phyloP scores from a whole-genome alignment of 2,113 vertebrate species.

The Monarcha castaneiventris region DNA sequence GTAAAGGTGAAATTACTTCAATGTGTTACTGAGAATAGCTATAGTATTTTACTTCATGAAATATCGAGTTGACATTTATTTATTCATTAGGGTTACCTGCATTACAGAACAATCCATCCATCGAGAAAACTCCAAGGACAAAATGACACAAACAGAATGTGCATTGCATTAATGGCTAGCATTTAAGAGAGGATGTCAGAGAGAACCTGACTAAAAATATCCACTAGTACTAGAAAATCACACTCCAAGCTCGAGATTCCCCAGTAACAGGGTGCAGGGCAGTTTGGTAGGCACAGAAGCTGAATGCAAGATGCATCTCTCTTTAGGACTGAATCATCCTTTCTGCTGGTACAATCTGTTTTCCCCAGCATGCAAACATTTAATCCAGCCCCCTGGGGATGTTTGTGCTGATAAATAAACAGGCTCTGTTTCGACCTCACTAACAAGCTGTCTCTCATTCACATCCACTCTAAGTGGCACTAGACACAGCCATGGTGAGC shows the following conservation, averaged over 20 bases:
- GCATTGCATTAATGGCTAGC: not conserved
- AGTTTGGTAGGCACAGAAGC: not conserved
- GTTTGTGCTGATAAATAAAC: not conserved
- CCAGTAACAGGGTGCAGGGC: not conserved
- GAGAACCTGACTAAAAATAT: slow-evolving; percentile 23
- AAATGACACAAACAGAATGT: slow-evolving; percentile 8
- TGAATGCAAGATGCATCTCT: not conserved
- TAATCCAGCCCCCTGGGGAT: not conserved
- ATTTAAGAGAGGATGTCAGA: not conserved
- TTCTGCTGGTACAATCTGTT: slow-evolving; percentile 30
- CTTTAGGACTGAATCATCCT: slow-evolving; percentile 26
- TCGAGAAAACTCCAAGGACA: not conserved
- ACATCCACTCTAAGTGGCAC: not conserved
- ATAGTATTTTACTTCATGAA: slow-evolving; percentile 19
- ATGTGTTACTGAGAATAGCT: not conserved
- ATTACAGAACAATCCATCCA: slow-evolving; percentile 12
- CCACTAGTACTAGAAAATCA: not conserved
- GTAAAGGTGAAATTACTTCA: slow-evolving; percentile 21
- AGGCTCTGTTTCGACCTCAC: not conserved
- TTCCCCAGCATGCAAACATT: not conserved
- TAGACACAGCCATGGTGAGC: not conserved
- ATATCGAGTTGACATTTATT: not conserved
- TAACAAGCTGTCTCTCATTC: not conserved
- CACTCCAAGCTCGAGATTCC: not conserved
- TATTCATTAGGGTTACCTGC: slow-evolving; percentile 24